Conservation (phyloP, 2,113 vertebrate genomes). For the Eubucco bourcierii region DNA sequence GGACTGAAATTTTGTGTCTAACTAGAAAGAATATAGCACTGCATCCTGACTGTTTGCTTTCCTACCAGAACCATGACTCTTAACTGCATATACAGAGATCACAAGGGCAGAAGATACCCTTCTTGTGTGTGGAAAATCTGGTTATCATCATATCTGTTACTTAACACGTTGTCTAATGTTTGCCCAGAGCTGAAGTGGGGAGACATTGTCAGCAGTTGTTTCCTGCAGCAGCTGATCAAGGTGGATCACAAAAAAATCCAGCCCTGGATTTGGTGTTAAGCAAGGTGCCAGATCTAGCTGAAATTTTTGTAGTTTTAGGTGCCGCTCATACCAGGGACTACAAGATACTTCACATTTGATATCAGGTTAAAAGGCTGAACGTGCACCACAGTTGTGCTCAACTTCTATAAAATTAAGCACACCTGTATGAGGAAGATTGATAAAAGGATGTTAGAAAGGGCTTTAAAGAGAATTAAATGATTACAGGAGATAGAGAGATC, state of each 20-base stretch:
- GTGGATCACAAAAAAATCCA: background rate
- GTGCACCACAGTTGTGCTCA: too few relatives aligned
- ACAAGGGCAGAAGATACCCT: background rate
- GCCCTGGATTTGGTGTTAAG: background rate
- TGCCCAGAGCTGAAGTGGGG: background rate
- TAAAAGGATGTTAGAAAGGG: background rate
- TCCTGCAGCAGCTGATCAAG: background rate
- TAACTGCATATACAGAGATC: background rate
- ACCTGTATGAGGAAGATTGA: too few relatives aligned
- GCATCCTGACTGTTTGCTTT: background rate
- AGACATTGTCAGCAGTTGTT: background rate
- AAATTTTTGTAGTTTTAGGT: background rate
- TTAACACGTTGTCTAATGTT: background rate
- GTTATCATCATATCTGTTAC: background rate
- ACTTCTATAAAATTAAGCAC: too few relatives aligned
- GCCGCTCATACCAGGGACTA: background rate
- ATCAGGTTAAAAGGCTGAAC: too few relatives aligned
- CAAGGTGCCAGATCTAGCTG: background rate
- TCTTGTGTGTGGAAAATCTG: background rate
- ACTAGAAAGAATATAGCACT: background rate
- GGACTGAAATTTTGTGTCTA: background rate
- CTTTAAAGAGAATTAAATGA: background rate
- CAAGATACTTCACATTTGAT: background rate
- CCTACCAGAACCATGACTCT: background rate
- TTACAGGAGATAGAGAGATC: background rate